Conservation (phyloP, 2,113 vertebrate genomes). For the Thamnophis sirtalis region DNA sequence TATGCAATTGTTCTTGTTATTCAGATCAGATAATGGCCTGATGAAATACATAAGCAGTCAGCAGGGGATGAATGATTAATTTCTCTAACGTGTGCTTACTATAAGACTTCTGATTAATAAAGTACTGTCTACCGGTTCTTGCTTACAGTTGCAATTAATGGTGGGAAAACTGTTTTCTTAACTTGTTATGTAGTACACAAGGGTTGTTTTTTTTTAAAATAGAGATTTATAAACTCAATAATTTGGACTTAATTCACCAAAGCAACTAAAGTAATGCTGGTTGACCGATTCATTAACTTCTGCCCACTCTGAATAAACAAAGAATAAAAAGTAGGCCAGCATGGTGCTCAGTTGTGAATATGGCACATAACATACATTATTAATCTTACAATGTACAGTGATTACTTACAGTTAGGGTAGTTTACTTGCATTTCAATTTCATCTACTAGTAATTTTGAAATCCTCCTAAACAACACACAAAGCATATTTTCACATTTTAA, state of each 20-base stretch:
- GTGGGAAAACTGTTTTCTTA: constrained; percentile 31
- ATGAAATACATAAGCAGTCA: constrained; percentile 74
- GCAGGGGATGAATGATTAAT: constrained; percentile 74
- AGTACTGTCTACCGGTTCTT: constrained; percentile 58
- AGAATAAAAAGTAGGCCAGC: background rate
- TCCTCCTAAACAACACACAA: background rate
- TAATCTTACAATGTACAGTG: background rate
- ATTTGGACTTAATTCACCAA: constrained; percentile 33
- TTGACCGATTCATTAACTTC: background rate
- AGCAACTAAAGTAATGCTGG: background rate
- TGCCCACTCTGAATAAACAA: constrained; percentile 25
- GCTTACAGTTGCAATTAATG: constrained; percentile 62
- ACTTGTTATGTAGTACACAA: constrained; percentile 36
- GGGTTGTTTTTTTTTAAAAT: constrained; percentile 3
- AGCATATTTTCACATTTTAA: constrained; percentile 12
- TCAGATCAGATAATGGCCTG: constrained; percentile 68
- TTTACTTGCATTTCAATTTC: background rate
- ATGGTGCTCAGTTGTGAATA: constrained; percentile 2
- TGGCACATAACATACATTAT: background rate
- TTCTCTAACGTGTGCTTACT: constrained; percentile 65
- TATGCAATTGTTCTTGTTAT: constrained; percentile 74
- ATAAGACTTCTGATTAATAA: constrained; percentile 67
- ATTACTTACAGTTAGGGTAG: background rate
- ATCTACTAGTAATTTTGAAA: background rate
- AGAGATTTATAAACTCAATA: constrained; percentile 26